Evolutionary conservation across 2,797 vertebrate genomes (phyloP).

Genomic region (Sebastes ruberrimus): DNA sequence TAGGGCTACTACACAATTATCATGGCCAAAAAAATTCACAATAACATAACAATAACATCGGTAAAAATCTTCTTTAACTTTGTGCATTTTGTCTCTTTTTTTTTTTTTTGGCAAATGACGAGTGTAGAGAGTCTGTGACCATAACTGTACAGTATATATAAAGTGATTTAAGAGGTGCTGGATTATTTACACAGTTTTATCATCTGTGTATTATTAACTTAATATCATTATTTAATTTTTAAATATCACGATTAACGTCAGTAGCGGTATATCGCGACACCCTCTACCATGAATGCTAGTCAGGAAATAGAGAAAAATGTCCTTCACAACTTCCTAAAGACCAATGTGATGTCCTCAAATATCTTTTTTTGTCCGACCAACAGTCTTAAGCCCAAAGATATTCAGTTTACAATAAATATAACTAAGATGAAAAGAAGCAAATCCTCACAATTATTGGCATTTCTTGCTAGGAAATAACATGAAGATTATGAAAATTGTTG

Average conservation of each 20-base stretch:
- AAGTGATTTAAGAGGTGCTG: background rate
- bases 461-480: background rate
- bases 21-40: too few species aligned
- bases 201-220: background rate
- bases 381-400: background rate
- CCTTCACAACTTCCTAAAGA: too few species aligned
- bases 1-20: background rate
- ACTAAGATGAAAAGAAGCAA: background rate
- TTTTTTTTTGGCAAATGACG: background rate
- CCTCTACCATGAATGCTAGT: too few species aligned
- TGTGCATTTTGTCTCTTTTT: background rate
- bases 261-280: background rate
- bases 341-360: background rate
- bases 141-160: background rate
- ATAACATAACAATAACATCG: too few species aligned
- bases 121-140: too few species aligned
- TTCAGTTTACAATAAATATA: background rate
- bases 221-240: background rate
- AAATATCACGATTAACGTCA: background rate
- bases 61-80: too few species aligned
- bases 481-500: background rate
- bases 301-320: background rate
- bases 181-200: background rate
- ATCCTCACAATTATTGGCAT: background rate
- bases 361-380: background rate